These are phyloP conservation scores for Hydriomena furcata DNA, from an alignment of 2,888 invertebrate genomes.

Conservation along the genomic window DNA sequence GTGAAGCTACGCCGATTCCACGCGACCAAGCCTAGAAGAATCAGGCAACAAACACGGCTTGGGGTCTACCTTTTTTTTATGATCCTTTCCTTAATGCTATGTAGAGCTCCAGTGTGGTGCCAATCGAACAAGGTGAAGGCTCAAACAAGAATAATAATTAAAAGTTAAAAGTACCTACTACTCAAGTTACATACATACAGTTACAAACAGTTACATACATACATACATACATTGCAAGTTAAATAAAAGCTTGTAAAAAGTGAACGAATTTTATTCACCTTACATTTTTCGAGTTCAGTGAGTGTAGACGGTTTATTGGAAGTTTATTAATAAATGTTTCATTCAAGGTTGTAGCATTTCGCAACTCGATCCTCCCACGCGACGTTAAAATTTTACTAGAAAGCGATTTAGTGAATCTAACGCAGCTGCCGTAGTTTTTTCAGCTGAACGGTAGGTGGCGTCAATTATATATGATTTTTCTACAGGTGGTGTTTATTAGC, in stretches of 20 bases:
- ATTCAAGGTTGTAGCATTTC: slow-evolving; percentile 25
- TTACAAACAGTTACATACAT: too few species aligned
- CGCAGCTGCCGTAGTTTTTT: slow-evolving; percentile 12
- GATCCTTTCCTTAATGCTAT: too few species aligned
- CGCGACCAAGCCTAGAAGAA: too few species aligned
- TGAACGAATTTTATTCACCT: background rate
- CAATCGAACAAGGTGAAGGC: too few species aligned
- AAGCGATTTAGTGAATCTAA: slow-evolving; percentile 14
- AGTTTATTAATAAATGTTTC: slow-evolving; percentile 20
- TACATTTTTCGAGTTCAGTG: background rate
- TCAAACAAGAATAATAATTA: too few species aligned
- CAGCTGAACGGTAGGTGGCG: slow-evolving; percentile 8
- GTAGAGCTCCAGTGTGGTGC: too few species aligned
- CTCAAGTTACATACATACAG: too few species aligned
- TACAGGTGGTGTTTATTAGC: slow-evolving; percentile 6
- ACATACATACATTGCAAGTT: too few species aligned
- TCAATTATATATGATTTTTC: background rate
- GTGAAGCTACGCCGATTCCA: too few species aligned
- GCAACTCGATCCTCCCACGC: slow-evolving; percentile 16
- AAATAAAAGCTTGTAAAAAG: background rate
- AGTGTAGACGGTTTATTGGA: slow-evolving; percentile 9
- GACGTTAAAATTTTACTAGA: slow-evolving; percentile 12
- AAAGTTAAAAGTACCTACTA: too few species aligned
- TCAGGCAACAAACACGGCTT: too few species aligned
- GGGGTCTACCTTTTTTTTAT: too few species aligned